Base-by-base conservation (phyloP, 2,888 invertebrate genomes). In the Dolichopus griseipennis region DNA sequence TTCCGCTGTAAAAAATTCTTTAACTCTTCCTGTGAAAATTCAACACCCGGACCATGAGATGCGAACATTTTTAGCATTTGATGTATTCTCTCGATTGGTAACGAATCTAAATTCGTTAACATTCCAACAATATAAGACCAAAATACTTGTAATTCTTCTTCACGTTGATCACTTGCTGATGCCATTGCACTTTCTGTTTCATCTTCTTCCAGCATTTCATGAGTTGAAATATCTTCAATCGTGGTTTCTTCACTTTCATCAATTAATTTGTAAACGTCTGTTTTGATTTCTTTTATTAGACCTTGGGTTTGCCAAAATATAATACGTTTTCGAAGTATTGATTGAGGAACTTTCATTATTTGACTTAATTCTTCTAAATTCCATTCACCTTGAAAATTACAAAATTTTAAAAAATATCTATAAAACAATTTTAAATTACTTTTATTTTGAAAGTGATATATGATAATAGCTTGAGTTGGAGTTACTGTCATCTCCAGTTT, bases 71-170 rank as follows among this genome's bases (percentile, higher is more conserved):
- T 94, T 70, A 97, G 81, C 95, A 97, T 97, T 78, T 95, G 93
- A 81, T 96, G 95, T 74, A 97, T 97, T 67, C 96, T 84, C 74
- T 97, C 96, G 72, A 97, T 83, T 0, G 95, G 92, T 77, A 97
- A 84, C 0, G 92, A 92, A 75, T 96, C 95, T 72, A 97, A 83
- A 83, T 97, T 97, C 15, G 95, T 95, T 69, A 97, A 82, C 97
- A 97, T 97, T 21, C 96, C 97, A 65, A 95, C 92, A 74, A 97
- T 95, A 77, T 97, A 97, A 0, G 95, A 93, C 97, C 97, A 97
- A 80, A 96, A 95, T 71, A 89, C 89, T 85, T 95, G 95, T 69
- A 96, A 83, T 79, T 97, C 96, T 74, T 95, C 95, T 81, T 96
- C 95, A 69, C 95, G 85, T 79, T 96, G 96, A 78, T 95, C 95